phyloP scores from a whole-genome alignment of 2,888 invertebrate species.

The Erebia epiphron region DNA sequence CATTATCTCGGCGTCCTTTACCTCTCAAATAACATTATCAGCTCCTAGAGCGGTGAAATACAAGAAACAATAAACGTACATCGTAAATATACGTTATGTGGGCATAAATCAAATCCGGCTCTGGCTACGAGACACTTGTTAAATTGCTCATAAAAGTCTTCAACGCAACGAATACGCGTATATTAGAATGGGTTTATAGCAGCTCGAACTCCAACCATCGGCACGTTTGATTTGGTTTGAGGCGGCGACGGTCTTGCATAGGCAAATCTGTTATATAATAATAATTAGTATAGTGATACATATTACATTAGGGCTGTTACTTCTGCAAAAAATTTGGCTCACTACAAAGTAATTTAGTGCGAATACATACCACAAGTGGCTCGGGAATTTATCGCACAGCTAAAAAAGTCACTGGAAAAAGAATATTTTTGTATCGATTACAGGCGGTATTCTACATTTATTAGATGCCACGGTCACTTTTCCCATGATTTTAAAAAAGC shows the following conservation, averaged over 20 bases:
- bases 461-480: too few relatives aligned
- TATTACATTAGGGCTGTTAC: not conserved
- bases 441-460: too few relatives aligned
- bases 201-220: slow-evolving; percentile 49
- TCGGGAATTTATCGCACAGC: too few relatives aligned
- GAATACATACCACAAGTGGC: too few relatives aligned
- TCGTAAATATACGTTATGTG: slow-evolving; percentile 71
- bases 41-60: slow-evolving; percentile 65
- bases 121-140: slow-evolving; percentile 73
- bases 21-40: slow-evolving; percentile 68
- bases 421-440: too few relatives aligned
- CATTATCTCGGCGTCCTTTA: slow-evolving; percentile 42
- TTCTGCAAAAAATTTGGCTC: not conserved
- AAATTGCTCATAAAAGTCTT: slow-evolving; percentile 77
- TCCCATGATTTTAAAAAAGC: too few relatives aligned
- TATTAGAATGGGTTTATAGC: slow-evolving; percentile 69
- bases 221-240: slow-evolving; percentile 57
- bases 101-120: slow-evolving; percentile 70
- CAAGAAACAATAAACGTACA: slow-evolving; percentile 71
- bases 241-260: slow-evolving; percentile 29
- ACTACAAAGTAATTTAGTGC: too few relatives aligned
- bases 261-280: not conserved
- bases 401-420: too few relatives aligned
- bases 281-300: not conserved
- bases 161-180: slow-evolving; percentile 67